Base-by-base conservation (phyloP, 2,113 vertebrate species). In the Pycnonotus jocosus region DNA sequence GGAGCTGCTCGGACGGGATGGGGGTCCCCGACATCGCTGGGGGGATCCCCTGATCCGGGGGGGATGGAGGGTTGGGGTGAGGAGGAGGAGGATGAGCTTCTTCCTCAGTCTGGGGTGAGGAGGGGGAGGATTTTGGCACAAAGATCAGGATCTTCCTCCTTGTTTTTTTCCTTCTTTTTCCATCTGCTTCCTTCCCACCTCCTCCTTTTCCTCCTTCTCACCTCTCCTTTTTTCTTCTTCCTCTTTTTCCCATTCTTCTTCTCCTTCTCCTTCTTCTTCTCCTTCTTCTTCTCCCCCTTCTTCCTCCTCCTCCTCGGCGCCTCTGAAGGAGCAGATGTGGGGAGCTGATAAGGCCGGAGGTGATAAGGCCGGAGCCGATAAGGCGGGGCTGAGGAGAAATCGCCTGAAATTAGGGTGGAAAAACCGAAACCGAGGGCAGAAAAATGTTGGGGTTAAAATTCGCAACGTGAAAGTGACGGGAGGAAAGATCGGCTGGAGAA, bases 211-310 rank as follows among this genome's bases (percentile, higher is more conserved):
- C 15, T 48, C 18, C 44, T 47, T n/a, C 15, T 47, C 15, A 6
- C 30, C 12, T 11, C 9, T 37, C 9, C n/a, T 28, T 16, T 9
- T 12, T 5, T 10, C 35, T 61, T 30, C 19, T 15, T 50, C 25
- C n/a, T 69, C n/a, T 37, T 38, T 15, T 11, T 13, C 27, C 50
- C 7, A 15, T 58, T 14, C 48, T 30, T 38, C 25, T 37, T 31
- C 23, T 13, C 14, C 24, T 37, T 20, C 24, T 16, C 15, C 18
- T 15, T 15, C 15, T 21, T 25, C 44, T 11, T 25, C 23, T 3
- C 8, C 38, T 14, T 14, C 21, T 3, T 6, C 31, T 9, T 12
- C 15, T 5, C 14, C 22, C 1, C 15, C 68, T 1, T 40, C 27
- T n/a, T n/a, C n/a, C n/a, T n/a, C 6, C 18, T 35, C 33, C 11